A percentile compares a stretch with the other conserved stretches of the same genome.
Evolutionary conservation across 2,797 vertebrate genomes (phyloP).

Genomic region (Podarcis lilfordi): DNA sequence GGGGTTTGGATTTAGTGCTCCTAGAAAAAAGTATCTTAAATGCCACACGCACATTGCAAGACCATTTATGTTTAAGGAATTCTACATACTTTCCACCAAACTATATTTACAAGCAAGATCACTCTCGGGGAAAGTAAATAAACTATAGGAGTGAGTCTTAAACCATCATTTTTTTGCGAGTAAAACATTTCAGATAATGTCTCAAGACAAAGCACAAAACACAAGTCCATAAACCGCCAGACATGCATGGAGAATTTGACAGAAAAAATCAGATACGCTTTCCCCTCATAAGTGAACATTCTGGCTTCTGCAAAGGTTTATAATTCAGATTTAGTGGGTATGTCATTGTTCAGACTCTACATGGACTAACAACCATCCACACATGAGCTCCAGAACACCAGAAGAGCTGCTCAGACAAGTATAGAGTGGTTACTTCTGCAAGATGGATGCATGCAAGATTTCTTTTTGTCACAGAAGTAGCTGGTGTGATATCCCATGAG

Average conservation of each 20-base stretch:
- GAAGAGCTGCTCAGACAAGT: background rate
- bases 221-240: constrained; percentile 27
- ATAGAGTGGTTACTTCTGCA: background rate
- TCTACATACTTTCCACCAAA: constrained; percentile 29
- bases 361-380: background rate
- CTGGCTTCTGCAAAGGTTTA: constrained; percentile 37
- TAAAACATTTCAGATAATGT: background rate
- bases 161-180: constrained; percentile 38
- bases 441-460: background rate
- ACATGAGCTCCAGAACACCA: background rate
- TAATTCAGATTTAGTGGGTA: constrained; percentile 31
- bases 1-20: constrained; percentile 35
- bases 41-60: background rate
- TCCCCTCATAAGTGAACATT: background rate
- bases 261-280: background rate
- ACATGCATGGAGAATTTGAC: background rate
- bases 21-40: background rate
- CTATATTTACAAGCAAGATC: constrained; percentile 8
- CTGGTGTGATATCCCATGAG: background rate
- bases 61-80: constrained; percentile 29
- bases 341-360: background rate
- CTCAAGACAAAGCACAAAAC: constrained; percentile 44
- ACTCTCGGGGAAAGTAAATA: constrained; percentile 9
- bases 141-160: constrained; percentile 26
- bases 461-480: background rate